Conservation (phyloP, 1,140 invertebrate species). For the Heliconius congener region DNA sequence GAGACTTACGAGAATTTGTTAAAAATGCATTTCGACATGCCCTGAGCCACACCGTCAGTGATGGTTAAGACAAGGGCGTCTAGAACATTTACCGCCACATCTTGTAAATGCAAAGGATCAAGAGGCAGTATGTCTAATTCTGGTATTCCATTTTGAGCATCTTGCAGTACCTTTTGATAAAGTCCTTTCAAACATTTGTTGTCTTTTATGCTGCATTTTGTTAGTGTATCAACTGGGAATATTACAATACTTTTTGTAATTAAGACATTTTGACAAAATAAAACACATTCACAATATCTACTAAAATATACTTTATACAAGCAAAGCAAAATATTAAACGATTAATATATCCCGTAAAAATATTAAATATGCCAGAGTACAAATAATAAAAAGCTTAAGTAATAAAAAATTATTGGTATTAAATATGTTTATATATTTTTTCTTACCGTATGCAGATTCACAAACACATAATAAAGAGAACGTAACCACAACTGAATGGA, state of each 20-base stretch:
- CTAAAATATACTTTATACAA: neutral
- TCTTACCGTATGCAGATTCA: too few species aligned
- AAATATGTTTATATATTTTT: too few species aligned
- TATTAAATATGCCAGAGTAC: neutral
- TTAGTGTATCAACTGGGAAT: conserved; percentile 55
- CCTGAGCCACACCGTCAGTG: conserved; percentile 51
- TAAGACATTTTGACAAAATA: too few species aligned
- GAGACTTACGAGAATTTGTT: conserved; percentile 51
- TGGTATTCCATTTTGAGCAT: conserved; percentile 47
- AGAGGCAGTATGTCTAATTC: conserved; percentile 53
- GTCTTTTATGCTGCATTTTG: conserved; percentile 53
- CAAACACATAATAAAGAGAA: too few species aligned
- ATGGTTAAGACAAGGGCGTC: conserved; percentile 45
- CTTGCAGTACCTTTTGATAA: conserved; percentile 36
- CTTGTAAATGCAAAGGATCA: conserved; percentile 50
- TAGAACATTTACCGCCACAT: conserved; percentile 45
- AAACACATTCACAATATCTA: too few species aligned
- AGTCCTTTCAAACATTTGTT: conserved; percentile 44
- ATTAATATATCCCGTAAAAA: too few species aligned
- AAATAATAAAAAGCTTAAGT: neutral
- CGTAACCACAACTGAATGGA: too few species aligned
- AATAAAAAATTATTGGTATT: too few species aligned
- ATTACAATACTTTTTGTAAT: neutral
- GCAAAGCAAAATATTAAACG: neutral
- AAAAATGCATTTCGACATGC: conserved; percentile 50